A percentile compares a stretch with the other conserved stretches of the same genome.
phyloP scores from a whole-genome alignment of 2,113 vertebrate species.

The Epinephelus fuscoguttatus region DNA sequence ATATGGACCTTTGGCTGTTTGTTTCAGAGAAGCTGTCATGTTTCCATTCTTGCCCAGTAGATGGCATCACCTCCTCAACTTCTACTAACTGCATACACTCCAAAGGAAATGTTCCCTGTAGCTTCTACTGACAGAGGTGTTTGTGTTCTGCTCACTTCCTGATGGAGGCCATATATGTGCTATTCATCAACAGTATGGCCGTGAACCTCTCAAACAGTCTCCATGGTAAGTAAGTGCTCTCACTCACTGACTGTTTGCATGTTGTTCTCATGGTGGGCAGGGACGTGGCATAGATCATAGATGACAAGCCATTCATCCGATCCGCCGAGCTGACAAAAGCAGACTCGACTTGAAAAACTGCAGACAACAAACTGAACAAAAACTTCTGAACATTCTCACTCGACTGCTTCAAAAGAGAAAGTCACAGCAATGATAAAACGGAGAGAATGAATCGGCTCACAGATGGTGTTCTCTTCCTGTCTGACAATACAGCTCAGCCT shows the following conservation, averaged over 20 bases:
- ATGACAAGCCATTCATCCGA: constrained; percentile 9
- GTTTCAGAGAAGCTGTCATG: neutral
- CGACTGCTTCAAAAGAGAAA: neutral
- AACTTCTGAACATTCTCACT: neutral
- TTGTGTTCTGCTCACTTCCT: neutral
- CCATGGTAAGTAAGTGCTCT: constrained; percentile 60
- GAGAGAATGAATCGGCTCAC: neutral
- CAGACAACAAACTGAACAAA: neutral
- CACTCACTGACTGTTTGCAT: constrained; percentile 7
- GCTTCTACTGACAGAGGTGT: constrained; percentile 11
- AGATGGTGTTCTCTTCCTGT: neutral
- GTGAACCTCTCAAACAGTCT: constrained; percentile 57
- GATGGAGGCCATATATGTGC: neutral
- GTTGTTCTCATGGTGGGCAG: constrained; percentile 8
- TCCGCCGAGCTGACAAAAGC: neutral
- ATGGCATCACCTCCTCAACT: constrained; percentile 44
- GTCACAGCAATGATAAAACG: neutral
- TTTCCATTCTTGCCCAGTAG: constrained; percentile 59
- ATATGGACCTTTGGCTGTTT: neutral
- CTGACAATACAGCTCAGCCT: neutral
- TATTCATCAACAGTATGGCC: constrained; percentile 28
- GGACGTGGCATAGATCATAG: neutral
- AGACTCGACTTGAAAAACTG: constrained; percentile 1
- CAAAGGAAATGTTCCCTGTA: constrained; percentile 9
- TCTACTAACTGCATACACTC: neutral